A percentile compares a stretch with the other conserved stretches of the same genome.
These are phyloP conservation scores for Cremastinae sp. DNA, from an alignment of 2,888 invertebrate species.

Conservation along the genomic window DNA sequence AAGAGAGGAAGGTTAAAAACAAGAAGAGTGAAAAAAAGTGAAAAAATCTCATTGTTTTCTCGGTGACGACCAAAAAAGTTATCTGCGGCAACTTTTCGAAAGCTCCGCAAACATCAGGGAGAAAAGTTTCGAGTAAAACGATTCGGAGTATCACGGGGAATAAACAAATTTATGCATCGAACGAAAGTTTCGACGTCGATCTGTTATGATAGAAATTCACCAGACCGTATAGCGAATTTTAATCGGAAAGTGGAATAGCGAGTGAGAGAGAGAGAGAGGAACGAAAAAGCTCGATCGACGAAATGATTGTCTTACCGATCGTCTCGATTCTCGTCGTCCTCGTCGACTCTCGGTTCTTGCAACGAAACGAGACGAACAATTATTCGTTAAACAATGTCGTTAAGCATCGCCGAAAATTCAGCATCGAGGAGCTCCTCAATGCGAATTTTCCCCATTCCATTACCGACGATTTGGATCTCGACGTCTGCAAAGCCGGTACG, in stretches of 20 bases:
- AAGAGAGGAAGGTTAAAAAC: too few species aligned
- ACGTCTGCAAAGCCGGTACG: constrained; percentile 94
- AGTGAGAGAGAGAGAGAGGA: neutral
- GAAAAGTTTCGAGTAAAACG: too few species aligned
- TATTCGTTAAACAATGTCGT: constrained; percentile 7
- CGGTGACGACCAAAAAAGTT: too few species aligned
- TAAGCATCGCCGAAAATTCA: constrained; percentile 80
- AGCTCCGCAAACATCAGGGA: too few species aligned
- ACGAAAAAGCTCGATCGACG: constrained; percentile 33
- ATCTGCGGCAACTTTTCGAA: too few species aligned
- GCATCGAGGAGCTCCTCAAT: constrained; percentile 86
- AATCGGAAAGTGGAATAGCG: neutral
- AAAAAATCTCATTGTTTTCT: too few species aligned
- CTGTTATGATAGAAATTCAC: constrained; percentile 26
- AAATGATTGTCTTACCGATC: constrained; percentile 68
- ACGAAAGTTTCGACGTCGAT: neutral
- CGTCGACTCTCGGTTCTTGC: constrained; percentile 57
- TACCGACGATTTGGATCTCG: constrained; percentile 89
- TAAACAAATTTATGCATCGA: too few species aligned
- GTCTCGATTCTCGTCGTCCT: constrained; percentile 61
- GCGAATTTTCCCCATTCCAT: constrained; percentile 85
- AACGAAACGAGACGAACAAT: constrained; percentile 59
- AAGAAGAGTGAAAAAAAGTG: too few species aligned
- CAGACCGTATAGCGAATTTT: constrained; percentile 6
- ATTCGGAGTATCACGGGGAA: too few species aligned